A percentile compares a stretch with the other conserved stretches of the same genome.
These are phyloP conservation scores for Trissolcus brochymenae DNA, from an alignment of 2,888 invertebrate genomes.

Conservation along the genomic window DNA sequence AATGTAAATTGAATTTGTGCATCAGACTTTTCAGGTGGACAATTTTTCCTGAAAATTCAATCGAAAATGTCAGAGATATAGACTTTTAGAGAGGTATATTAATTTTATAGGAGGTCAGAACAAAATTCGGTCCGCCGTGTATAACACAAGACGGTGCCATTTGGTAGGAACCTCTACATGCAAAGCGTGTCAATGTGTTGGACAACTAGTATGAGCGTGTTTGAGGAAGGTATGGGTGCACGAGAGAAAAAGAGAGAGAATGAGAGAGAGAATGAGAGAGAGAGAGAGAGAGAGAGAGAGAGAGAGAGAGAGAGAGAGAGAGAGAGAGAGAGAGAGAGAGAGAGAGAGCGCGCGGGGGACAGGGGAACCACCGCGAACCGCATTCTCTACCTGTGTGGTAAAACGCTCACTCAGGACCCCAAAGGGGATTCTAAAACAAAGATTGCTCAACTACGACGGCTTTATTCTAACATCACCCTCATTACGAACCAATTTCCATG, in stretches of 20 bases:
- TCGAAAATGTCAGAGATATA: conserved; percentile 2
- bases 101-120: conserved; percentile 1
- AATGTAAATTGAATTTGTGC: neutral
- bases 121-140: conserved; percentile 53
- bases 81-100: neutral
- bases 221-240: conserved; percentile 57
- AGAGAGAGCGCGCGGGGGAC: conserved; percentile 29
- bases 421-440: conserved; percentile 71
- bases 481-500: conserved; percentile 70
- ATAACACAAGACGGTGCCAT: conserved; percentile 40
- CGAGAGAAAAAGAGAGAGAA: conserved; percentile 18
- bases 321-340: neutral
- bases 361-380: conserved; percentile 65
- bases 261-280: no score
- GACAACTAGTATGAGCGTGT: conserved; percentile 54
- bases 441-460: conserved; percentile 64
- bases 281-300: conserved; percentile 4
- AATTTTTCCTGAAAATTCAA: neutral
- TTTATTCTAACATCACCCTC: conserved; percentile 68
- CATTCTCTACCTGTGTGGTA: conserved; percentile 72
- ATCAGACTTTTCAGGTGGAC: neutral
- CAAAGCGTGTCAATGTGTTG: conserved; percentile 50
- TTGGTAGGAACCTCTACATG: conserved; percentile 36
- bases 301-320: conserved; percentile 48
- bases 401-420: conserved; percentile 65